Percentiles rank a stretch among this genome's conserved stretches.
phyloP scores from a whole-genome alignment of 1,140 invertebrate genomes.

The Mactra quadrangularis region DNA sequence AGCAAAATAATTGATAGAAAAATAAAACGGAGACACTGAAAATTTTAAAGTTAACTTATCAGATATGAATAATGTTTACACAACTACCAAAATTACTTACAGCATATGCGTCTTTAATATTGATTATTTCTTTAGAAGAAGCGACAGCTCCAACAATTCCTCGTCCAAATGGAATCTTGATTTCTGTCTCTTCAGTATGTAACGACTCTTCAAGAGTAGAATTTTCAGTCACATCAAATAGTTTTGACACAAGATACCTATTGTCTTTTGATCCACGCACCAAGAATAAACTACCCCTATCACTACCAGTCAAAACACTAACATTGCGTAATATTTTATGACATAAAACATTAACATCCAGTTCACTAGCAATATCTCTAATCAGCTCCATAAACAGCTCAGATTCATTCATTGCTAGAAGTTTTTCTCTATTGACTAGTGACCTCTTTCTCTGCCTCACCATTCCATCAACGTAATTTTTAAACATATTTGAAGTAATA shows the following conservation, averaged over 20 bases:
- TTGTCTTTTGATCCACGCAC: slow-evolving; percentile 88
- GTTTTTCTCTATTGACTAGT: slow-evolving; percentile 66
- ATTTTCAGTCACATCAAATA: slow-evolving; percentile 92
- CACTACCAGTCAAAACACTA: slow-evolving; percentile 94
- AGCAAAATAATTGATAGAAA: too few relatives aligned
- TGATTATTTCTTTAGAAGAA: slow-evolving; percentile 94
- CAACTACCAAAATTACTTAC: too few relatives aligned
- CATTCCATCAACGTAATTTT: slow-evolving; percentile 78
- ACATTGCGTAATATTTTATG: slow-evolving; percentile 99
- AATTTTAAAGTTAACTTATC: too few relatives aligned
- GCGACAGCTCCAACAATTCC: slow-evolving; percentile 98
- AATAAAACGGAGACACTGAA: too few relatives aligned
- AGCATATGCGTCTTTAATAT: slow-evolving; percentile 97
- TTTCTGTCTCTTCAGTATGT: slow-evolving; percentile 82
- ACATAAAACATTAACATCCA: slow-evolving; percentile 95
- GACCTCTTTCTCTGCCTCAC: slow-evolving; percentile 65
- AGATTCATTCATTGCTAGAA: slow-evolving; percentile 92
- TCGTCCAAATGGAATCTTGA: slow-evolving; percentile 87
- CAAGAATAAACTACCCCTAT: slow-evolving; percentile 96
- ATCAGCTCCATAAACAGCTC: slow-evolving; percentile 98
- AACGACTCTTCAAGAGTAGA: slow-evolving; percentile 90
- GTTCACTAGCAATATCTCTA: slow-evolving; percentile 97
- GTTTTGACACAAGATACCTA: slow-evolving; percentile 92
- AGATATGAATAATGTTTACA: too few relatives aligned
- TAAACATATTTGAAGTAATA: slow-evolving; percentile 78